Percentiles rank a stretch among this genome's conserved stretches.
These are phyloP conservation scores for Agrenia bidenticulata DNA, from an alignment of 2,888 invertebrate species.

Conservation along the genomic window DNA sequence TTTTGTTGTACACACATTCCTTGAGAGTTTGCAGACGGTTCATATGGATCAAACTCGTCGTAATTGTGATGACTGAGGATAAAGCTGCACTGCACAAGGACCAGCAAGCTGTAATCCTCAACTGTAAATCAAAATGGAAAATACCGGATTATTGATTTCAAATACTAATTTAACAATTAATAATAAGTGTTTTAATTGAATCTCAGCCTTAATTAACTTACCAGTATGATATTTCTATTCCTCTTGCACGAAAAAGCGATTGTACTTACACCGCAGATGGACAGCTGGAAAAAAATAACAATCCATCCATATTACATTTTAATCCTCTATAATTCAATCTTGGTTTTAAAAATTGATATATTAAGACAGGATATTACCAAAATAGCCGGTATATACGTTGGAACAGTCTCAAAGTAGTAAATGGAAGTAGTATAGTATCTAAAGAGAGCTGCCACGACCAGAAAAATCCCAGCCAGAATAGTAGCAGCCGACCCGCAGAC, in stretches of 20 bases:
- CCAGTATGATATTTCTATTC: conserved; percentile 51
- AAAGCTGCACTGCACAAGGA: conserved; percentile 82
- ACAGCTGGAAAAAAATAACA: too few species aligned
- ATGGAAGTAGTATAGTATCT: conserved; percentile 75
- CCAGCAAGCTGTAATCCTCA: conserved; percentile 84
- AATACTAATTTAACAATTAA: too few species aligned
- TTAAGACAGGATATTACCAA: conserved; percentile 65
- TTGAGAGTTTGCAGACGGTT: conserved; percentile 77
- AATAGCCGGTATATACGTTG: conserved; percentile 89
- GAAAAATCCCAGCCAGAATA: conserved; percentile 73
- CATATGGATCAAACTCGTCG: conserved; percentile 90
- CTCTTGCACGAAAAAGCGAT: conserved; percentile 53
- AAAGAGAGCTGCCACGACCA: conserved; percentile 76
- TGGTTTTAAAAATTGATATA: conserved; percentile 5
- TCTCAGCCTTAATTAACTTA: conserved; percentile 25
- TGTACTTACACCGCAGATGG: conserved; percentile 51
- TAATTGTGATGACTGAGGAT: conserved; percentile 83
- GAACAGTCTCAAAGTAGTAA: conserved; percentile 81
- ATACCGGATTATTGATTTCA: not conserved
- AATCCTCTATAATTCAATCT: too few species aligned
- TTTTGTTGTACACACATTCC: conserved; percentile 77
- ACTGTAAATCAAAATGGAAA: conserved; percentile 61
- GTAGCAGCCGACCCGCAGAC: conserved; percentile 77
- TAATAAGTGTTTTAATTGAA: not conserved
- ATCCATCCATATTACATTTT: too few species aligned